These are phyloP conservation scores for Drosophila biarmipes DNA, from an alignment of 1,140 invertebrate genomes.

Conservation along the genomic window DNA sequence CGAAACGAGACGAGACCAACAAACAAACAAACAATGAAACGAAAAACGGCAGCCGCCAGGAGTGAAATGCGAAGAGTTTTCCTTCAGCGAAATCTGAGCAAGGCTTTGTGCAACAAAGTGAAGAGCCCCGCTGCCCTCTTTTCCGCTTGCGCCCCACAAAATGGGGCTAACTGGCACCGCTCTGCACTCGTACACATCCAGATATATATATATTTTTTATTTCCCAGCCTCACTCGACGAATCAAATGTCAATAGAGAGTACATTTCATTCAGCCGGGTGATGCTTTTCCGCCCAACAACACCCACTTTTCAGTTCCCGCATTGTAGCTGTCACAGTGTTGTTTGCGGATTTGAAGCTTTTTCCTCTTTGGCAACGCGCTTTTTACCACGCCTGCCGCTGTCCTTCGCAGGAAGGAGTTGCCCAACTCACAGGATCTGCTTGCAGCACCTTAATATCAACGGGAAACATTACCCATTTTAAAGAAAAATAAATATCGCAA, in stretches of 20 bases:
- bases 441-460: neutral
- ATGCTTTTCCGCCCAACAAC: constrained; percentile 35
- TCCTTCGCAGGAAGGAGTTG: constrained; percentile 13
- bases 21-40: constrained; percentile 54
- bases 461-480: neutral
- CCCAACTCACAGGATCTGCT: neutral
- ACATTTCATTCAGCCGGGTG: constrained; percentile 75
- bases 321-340: constrained; percentile 76
- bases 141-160: constrained; percentile 27
- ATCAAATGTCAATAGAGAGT: constrained; percentile 83
- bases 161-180: constrained; percentile 27
- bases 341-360: constrained; percentile 79
- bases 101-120: constrained; percentile 66
- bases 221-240: constrained; percentile 21
- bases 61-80: constrained; percentile 48
- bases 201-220: constrained; percentile 33
- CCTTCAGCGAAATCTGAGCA: constrained; percentile 69
- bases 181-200: constrained; percentile 25
- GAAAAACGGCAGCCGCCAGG: constrained; percentile 30
- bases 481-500: too few relatives aligned
- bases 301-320: constrained; percentile 45
- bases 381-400: constrained; percentile 31
- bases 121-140: constrained; percentile 24
- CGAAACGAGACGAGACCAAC: constrained; percentile 39
- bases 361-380: constrained; percentile 67